phyloP scores from a whole-genome alignment of 2,888 invertebrate genomes.

The Bunonema sp. region DNA sequence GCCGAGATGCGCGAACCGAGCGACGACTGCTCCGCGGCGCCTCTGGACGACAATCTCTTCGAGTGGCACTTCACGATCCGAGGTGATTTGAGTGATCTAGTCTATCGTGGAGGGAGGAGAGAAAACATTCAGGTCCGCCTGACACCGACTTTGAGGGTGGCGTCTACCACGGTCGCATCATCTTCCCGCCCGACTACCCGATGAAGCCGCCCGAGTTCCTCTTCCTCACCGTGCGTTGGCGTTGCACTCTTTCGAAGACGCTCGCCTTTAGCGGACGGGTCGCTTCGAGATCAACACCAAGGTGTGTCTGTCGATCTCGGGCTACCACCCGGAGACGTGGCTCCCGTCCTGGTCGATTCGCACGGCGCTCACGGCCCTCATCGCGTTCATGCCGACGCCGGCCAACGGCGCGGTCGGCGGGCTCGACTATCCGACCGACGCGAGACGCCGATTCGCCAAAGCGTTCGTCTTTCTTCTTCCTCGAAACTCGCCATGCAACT shows the following conservation, averaged over 20 bases:
- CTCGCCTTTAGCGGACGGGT: slow-evolving; percentile 73
- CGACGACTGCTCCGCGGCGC: slow-evolving; percentile 73
- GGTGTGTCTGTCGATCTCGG: slow-evolving; percentile 83
- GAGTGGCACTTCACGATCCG: slow-evolving; percentile 93
- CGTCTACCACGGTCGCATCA: slow-evolving; percentile 75
- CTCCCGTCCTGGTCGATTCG: slow-evolving; percentile 90
- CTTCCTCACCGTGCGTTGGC: slow-evolving; percentile 60
- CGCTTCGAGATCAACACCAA: slow-evolving; percentile 81
- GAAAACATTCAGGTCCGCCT: too few relatives aligned
- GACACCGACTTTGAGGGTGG: slow-evolving; percentile 74
- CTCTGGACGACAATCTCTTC: slow-evolving; percentile 80
- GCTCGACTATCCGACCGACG: slow-evolving; percentile 70
- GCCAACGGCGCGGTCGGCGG: slow-evolving; percentile 78
- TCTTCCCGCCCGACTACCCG: slow-evolving; percentile 80
- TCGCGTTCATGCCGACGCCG: slow-evolving; percentile 82
- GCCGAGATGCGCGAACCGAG: slow-evolving; percentile 68
- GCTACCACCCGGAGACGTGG: slow-evolving; percentile 93
- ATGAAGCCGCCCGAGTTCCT: slow-evolving; percentile 93
- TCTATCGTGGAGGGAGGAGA: too few relatives aligned
- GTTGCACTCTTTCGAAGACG: too few relatives aligned
- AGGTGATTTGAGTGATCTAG: too few relatives aligned
- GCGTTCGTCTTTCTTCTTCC: slow-evolving; percentile 50
- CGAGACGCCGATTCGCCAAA: slow-evolving; percentile 64
- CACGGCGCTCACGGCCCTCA: slow-evolving; percentile 74
- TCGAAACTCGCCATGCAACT: not conserved